phyloP scores from a whole-genome alignment of 2,113 vertebrate genomes.

The Actenoides hombroni region DNA sequence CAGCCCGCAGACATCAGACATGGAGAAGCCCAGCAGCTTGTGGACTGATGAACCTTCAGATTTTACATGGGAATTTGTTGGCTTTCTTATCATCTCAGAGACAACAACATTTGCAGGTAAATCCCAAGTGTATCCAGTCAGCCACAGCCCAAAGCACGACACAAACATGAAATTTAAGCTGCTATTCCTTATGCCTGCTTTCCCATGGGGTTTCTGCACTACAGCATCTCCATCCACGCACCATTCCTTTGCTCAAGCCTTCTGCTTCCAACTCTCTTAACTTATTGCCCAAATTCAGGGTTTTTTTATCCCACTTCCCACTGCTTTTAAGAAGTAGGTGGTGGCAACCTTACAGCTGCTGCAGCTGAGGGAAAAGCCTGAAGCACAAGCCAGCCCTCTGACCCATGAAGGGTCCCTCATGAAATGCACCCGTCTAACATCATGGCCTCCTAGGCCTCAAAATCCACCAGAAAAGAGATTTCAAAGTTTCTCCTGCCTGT shows the following conservation, averaged over 20 bases:
- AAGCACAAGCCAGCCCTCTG: background rate
- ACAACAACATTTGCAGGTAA: background rate
- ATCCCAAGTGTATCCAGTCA: background rate
- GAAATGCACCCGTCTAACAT: background rate
- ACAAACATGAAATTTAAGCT: background rate
- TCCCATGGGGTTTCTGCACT: background rate
- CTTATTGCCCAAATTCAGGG: background rate
- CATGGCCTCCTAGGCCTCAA: rapidly evolving
- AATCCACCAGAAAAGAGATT: background rate
- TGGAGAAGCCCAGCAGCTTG: background rate
- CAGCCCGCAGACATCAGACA: background rate
- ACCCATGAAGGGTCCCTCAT: background rate
- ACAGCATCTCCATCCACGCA: background rate
- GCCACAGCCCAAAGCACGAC: background rate
- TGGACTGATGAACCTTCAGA: background rate
- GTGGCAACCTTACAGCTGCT: background rate
- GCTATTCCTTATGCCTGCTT: background rate
- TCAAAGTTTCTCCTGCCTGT: background rate
- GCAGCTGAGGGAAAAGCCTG: background rate
- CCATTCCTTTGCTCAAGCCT: background rate
- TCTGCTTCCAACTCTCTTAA: background rate
- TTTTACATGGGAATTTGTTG: background rate
- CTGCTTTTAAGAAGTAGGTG: background rate
- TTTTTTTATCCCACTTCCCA: background rate
- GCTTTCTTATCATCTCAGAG: background rate